These are phyloP conservation scores for Pemphigus obesinymphae DNA, from an alignment of 1,140 invertebrate genomes.

Conservation along the genomic window DNA sequence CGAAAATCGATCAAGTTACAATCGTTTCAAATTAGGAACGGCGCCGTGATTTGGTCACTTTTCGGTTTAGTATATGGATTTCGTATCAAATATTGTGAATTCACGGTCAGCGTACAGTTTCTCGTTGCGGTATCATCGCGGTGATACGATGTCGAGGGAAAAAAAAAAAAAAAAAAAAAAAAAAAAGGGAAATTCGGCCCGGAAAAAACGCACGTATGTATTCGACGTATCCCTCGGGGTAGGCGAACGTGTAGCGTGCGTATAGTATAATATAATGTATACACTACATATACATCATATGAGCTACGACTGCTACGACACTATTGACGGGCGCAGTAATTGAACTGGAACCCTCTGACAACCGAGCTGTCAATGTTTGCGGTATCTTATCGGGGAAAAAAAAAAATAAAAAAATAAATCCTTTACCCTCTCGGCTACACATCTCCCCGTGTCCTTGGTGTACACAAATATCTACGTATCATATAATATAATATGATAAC, in stretches of 20 bases:
- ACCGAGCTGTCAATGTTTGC: constrained; percentile 29
- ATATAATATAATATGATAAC: too few species aligned
- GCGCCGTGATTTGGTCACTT: too few species aligned
- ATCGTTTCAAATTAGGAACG: too few species aligned
- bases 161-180: not conserved
- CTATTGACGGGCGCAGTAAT: constrained; percentile 25
- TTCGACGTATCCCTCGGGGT: not conserved
- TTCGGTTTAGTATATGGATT: too few species aligned
- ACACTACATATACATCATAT: not conserved
- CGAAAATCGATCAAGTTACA: too few species aligned
- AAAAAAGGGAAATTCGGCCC: not conserved
- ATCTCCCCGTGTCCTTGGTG: too few species aligned
- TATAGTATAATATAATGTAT: not conserved
- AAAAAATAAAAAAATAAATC: too few species aligned
- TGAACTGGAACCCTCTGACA: constrained; percentile 40
- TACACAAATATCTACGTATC: too few species aligned
- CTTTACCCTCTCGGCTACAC: constrained; percentile 1
- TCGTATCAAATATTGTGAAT: too few species aligned
- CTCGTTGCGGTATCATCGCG: too few species aligned
- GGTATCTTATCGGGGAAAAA: constrained; percentile 34
- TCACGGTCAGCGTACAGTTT: too few species aligned
- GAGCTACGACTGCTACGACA: not conserved
- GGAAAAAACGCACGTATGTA: not conserved
- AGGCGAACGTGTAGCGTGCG: not conserved
- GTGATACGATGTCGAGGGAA: too few species aligned